Evolutionary conservation across 1,140 invertebrate genomes (phyloP).

Genomic region (Drosophila oshimai): DNA sequence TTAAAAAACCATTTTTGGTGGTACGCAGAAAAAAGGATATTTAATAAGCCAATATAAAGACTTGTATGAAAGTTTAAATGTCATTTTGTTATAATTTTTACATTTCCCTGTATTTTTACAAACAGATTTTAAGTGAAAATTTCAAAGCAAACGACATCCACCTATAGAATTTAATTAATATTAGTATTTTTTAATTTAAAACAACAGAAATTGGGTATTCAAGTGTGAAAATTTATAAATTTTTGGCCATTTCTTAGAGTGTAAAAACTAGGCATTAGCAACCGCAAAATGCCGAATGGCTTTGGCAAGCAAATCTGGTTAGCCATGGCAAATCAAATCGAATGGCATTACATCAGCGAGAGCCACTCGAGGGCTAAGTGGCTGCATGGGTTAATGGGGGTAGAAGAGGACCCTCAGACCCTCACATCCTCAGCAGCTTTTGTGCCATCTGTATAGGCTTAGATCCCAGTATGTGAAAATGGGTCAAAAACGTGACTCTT

Average conservation of each 20-base stretch:
- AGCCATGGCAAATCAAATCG: slow-evolving; percentile 46
- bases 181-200: no score
- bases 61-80: no score
- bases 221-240: no score
- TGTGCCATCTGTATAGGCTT: slow-evolving; percentile 23
- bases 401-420: not conserved
- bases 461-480: slow-evolving; percentile 32
- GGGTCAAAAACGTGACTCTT: slow-evolving; percentile 50
- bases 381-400: slow-evolving; percentile 43
- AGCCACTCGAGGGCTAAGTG: slow-evolving; percentile 46
- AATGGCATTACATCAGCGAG: slow-evolving; percentile 49
- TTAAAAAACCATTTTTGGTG: no score
- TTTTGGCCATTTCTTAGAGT: not conserved
- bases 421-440: slow-evolving; percentile 27
- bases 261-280: slow-evolving; percentile 3
- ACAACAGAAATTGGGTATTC: no score
- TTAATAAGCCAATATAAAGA: no score
- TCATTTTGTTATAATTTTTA: no score
- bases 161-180: no score
- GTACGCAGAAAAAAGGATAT: no score
- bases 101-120: no score
- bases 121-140: no score
- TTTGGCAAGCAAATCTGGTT: slow-evolving; percentile 44
- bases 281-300: slow-evolving; percentile 40
- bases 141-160: no score